phyloP scores from a whole-genome alignment of 1,140 invertebrate genomes.

The Whitmania pigra region DNA sequence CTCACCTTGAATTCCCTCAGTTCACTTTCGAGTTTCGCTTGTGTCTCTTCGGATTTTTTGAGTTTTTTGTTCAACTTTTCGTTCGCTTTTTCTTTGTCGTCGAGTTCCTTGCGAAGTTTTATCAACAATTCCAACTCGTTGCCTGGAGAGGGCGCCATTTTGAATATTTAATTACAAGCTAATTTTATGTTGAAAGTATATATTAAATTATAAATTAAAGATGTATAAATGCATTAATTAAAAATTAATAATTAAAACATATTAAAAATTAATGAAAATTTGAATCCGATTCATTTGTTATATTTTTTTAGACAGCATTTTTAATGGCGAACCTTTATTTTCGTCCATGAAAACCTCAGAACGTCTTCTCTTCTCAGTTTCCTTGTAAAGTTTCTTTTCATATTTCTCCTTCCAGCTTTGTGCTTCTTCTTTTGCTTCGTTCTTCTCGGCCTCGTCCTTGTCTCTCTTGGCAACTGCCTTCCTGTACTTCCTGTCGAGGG shows the following conservation, averaged over 20 bases:
- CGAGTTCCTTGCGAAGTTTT: not conserved
- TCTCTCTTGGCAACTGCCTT: constrained; percentile 7
- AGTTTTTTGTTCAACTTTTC: constrained; percentile 12
- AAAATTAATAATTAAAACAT: too few species aligned
- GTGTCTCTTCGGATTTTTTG: not conserved
- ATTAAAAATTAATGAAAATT: too few species aligned
- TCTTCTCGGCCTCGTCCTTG: not conserved
- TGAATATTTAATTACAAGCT: too few species aligned
- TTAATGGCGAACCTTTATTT: not conserved
- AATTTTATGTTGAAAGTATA: too few species aligned
- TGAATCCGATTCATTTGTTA: too few species aligned
- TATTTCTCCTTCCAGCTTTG: constrained; percentile 4
- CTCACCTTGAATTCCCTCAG: not conserved
- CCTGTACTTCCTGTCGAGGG: not conserved
- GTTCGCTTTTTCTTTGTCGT: not conserved
- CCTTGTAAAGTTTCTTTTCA: constrained; percentile 6
- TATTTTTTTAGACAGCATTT: too few species aligned
- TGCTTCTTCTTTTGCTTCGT: not conserved
- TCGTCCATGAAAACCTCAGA: not conserved
- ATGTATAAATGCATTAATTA: too few species aligned
- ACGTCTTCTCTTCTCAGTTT: not conserved
- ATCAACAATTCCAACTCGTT: not conserved
- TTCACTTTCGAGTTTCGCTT: constrained; percentile 2
- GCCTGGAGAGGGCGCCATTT: not conserved
- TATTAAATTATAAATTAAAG: too few species aligned